Evolutionary conservation across 1,140 invertebrate genomes (phyloP), one percentile per base, ranked within the genome.

Genomic region (Pissodes strobi): DNA sequence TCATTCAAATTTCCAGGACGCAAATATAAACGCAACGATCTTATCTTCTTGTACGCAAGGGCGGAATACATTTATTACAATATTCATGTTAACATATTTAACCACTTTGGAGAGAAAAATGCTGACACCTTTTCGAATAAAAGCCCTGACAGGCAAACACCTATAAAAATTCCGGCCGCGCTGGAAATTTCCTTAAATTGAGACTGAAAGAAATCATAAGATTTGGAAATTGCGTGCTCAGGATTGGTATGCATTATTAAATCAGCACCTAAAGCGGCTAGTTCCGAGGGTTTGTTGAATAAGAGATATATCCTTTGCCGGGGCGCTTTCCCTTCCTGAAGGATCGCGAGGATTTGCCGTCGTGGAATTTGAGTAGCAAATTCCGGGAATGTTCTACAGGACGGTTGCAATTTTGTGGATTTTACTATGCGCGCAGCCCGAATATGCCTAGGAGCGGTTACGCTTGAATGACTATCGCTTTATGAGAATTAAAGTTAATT

Each of bases 21-120:
- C n/a, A n/a, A n/a, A n/a, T n/a, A n/a, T n/a, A 39, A 41, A 61
- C 45, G 45, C 27, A 39, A 46, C 25, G 34, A 51, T 48, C 19
- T 45, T 21, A 51, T 41, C 46, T 38, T 3, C 15, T 59, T 19
- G 19, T 49, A 49, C 41, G 56, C 43, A 25, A 19, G 21, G 18
- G 18, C 58, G 49, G 51, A 64, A 58, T 46, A 48, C 52, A 49
- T 57, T 57, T 57, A 57, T 64, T 57, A 64, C 62, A 58, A 64
- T 64, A 64, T 64, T 64, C 53, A 58, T 64, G 62, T 57, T 64
- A 64, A 64, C 62, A 57, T 64, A 64, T 64, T 64, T 58, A 64
- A 64, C 41, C 53, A 64, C 52, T 64, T 64, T 64, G 25, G 12
- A 30, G 62, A 30, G 34, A 58, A 56, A 57, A 48, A 56, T 51